Evolutionary conservation across 2,797 vertebrate genomes (phyloP), one percentile per base, ranked within the genome.

Genomic region (Sorex maritimensis): DNA sequence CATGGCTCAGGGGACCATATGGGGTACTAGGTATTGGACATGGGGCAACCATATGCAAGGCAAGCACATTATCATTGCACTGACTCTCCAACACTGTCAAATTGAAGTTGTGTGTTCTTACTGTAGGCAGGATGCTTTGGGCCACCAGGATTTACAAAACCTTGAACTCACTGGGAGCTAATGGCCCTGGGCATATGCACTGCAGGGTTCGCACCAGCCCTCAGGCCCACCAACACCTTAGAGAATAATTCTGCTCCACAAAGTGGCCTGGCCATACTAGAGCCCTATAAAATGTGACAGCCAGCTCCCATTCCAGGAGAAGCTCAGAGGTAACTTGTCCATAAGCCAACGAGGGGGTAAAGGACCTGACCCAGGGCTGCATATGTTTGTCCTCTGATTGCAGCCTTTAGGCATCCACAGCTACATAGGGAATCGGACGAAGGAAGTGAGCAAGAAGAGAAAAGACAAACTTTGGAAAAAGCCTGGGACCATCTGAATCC

Each of bases 231-330:
- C 15, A 2, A n/a, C 21, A 19, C 10, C 14, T 17, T 17, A 2
- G 19, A 1, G 34, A 23, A 3, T 26, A 75, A 15, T 46, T 81
- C 28, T 26, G 8, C 1, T 14, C 14, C 4, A 13, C 4, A 24
- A n/a, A 67, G 13, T 23, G 41, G 0, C 67, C 44, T 19, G 5
- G 11, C 15, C 1, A 19, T 41, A 52, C 87, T 34, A 46, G 91
- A 95, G 49, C 74, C 80, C 86, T 92, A 77, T 89, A 85, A 94
- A 94, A 80, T 28, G 19, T 83, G 58, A 30, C 78, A 10, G 5
- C 5, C 2, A 19, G 46, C 30, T 61, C 67, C 81, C 23, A 6
- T 19, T 26, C 38, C 6, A 91, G 67, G 67, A 8, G 55, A 92
- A 79, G 46, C 24, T 21, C 63, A 67, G 34, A 34, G 28, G 58